A percentile compares a stretch with the other conserved stretches of the same genome.
Conservation (phyloP, 2,888 invertebrate species). For the Ennomos fuscantarius region DNA sequence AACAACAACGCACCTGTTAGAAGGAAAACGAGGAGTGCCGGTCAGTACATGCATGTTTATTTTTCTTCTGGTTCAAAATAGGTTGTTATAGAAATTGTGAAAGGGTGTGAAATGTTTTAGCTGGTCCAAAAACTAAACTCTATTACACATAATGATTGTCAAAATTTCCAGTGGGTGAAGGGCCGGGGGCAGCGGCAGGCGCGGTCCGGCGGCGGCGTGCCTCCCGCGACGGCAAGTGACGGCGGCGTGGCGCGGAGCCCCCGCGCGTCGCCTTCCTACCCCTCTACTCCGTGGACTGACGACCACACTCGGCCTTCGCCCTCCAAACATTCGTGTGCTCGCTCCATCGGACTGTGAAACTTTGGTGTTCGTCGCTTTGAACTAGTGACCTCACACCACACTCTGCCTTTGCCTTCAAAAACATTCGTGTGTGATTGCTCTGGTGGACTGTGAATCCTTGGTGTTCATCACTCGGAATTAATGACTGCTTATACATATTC, state of each 20-base stretch:
- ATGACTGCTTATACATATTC: neutral
- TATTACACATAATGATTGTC: too few species aligned
- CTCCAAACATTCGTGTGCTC: neutral
- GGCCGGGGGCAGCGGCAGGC: conserved; percentile 53
- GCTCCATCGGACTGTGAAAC: neutral
- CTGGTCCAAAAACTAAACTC: too few species aligned
- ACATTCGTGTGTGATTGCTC: too few species aligned
- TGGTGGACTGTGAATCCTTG: too few species aligned
- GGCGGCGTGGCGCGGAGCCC: conserved; percentile 84
- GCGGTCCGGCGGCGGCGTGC: conserved; percentile 86
- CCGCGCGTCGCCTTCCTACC: conserved; percentile 46
- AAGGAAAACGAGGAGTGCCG: conserved; percentile 89
- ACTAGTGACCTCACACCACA: too few species aligned
- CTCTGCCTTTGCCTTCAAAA: too few species aligned
- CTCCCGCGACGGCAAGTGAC: conserved; percentile 91
- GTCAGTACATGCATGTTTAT: conserved; percentile 67
- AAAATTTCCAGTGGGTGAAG: conserved; percentile 64
- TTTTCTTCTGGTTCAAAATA: too few species aligned
- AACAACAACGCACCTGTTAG: conserved; percentile 63
- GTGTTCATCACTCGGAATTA: too few species aligned
- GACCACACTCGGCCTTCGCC: conserved; percentile 11
- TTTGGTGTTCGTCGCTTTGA: neutral
- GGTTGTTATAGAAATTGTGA: too few species aligned
- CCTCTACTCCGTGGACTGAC: conserved; percentile 46
- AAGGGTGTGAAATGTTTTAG: too few species aligned